phyloP scores from a whole-genome alignment of 2,113 vertebrate genomes.

The Ophiodon elongatus region DNA sequence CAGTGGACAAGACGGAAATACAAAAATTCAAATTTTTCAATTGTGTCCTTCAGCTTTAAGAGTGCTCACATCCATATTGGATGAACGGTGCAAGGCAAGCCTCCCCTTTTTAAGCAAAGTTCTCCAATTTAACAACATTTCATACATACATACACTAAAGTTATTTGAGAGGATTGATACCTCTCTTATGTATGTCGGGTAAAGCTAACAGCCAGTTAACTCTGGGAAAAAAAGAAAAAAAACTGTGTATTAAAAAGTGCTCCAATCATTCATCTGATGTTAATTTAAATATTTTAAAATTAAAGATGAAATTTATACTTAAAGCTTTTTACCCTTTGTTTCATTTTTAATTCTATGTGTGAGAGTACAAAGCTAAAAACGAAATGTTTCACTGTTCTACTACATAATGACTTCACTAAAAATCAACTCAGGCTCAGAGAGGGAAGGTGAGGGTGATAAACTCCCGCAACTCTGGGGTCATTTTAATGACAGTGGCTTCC shows the following conservation, averaged over 20 bases:
- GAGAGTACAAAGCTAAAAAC: neutral
- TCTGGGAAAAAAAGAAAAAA: neutral
- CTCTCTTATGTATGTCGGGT: neutral
- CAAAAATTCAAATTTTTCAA: neutral
- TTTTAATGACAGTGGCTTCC: conserved; percentile 17
- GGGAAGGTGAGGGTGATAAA: neutral
- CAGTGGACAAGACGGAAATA: neutral
- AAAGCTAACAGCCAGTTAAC: neutral
- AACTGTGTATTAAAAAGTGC: neutral
- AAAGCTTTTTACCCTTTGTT: neutral
- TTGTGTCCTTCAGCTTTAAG: neutral
- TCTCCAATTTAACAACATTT: neutral
- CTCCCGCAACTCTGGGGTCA: neutral
- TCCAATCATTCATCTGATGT: neutral
- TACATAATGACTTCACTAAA: neutral
- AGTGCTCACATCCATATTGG: neutral
- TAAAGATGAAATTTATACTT: neutral
- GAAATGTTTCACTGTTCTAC: neutral
- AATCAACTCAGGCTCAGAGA: neutral
- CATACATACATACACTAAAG: too few relatives aligned
- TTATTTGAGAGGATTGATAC: neutral
- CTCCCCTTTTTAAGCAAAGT: neutral
- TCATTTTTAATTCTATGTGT: neutral
- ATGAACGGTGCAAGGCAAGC: neutral
- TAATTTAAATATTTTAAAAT: neutral